Conservation (phyloP, 2,113 vertebrate genomes). For the Loxodonta africana region DNA sequence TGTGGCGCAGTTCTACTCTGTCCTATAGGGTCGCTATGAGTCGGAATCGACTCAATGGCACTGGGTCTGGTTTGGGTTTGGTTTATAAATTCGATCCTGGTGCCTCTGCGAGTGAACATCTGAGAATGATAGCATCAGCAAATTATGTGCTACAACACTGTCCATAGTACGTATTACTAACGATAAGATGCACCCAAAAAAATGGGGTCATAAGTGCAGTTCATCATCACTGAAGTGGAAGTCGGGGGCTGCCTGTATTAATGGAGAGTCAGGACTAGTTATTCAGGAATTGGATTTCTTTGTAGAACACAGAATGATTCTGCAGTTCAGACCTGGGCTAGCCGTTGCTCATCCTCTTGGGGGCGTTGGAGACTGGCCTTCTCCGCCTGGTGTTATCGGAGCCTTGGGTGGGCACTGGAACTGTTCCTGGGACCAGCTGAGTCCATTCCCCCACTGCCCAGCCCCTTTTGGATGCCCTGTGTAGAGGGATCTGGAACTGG, state of each 20-base stretch:
- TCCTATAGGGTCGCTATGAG: no score
- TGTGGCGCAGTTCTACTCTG: no score
- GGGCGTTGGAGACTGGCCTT: not conserved
- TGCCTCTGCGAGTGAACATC: not conserved
- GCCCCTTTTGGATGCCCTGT: not conserved
- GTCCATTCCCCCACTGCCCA: not conserved
- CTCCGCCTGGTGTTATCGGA: not conserved
- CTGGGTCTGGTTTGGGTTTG: no score
- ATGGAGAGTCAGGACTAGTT: slow-evolving; percentile 44
- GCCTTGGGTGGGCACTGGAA: not conserved
- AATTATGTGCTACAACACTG: not conserved
- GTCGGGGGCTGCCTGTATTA: not conserved
- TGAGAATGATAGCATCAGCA: not conserved
- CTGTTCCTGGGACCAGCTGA: not conserved
- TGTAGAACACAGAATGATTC: not conserved
- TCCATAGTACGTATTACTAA: not conserved
- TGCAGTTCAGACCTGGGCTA: not conserved
- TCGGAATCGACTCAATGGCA: no score
- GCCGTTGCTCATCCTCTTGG: not conserved
- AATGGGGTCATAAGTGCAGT: no score
- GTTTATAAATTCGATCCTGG: not conserved
- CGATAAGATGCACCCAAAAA: not conserved
- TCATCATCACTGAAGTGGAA: no score
- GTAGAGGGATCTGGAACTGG: not conserved
- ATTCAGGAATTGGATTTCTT: slow-evolving; percentile 8